Percentiles rank a stretch among this genome's conserved stretches.
Evolutionary conservation across 2,113 vertebrate species (phyloP).

Genomic region (Talpa occidentalis): DNA sequence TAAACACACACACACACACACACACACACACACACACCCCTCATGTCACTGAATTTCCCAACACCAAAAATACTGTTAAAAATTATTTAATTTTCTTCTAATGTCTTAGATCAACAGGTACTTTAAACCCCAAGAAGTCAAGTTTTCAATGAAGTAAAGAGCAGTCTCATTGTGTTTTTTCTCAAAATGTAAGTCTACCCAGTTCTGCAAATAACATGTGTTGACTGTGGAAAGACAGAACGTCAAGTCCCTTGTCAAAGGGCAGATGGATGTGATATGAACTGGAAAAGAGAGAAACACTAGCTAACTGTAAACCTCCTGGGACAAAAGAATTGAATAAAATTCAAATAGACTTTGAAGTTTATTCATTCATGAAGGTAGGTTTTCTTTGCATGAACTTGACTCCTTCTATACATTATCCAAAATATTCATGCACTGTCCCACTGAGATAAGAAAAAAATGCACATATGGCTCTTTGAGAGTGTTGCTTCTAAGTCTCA

Average conservation of each 20-base stretch:
- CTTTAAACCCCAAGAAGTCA: slow-evolving; percentile 5
- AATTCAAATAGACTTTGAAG: slow-evolving; percentile 50
- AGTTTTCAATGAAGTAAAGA: not conserved
- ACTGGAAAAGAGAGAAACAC: slow-evolving; percentile 24
- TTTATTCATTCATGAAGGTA: slow-evolving; percentile 40
- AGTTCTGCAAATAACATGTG: slow-evolving; percentile 6
- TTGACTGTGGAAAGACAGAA: not conserved
- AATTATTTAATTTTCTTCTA: not conserved
- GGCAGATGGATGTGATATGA: slow-evolving; percentile 43
- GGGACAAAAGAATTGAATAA: slow-evolving; percentile 28
- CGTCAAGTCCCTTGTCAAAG: not conserved
- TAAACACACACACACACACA: not conserved
- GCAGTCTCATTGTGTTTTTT: not conserved
- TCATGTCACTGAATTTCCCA: not conserved
- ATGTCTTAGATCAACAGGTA: not conserved
- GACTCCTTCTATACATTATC: slow-evolving; percentile 1
- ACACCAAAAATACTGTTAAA: not conserved
- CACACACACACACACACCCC: not conserved
- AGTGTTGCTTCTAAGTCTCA: not conserved
- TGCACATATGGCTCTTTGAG: not conserved
- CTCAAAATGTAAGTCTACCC: not conserved
- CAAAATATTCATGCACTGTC: slow-evolving; percentile 38
- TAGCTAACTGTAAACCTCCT: slow-evolving; percentile 19
- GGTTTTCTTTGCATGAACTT: not conserved
- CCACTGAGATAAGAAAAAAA: slow-evolving; percentile 17